Evolutionary conservation across 2,113 vertebrate genomes (phyloP).

Genomic region (Coryphaenoides rupestris): DNA sequence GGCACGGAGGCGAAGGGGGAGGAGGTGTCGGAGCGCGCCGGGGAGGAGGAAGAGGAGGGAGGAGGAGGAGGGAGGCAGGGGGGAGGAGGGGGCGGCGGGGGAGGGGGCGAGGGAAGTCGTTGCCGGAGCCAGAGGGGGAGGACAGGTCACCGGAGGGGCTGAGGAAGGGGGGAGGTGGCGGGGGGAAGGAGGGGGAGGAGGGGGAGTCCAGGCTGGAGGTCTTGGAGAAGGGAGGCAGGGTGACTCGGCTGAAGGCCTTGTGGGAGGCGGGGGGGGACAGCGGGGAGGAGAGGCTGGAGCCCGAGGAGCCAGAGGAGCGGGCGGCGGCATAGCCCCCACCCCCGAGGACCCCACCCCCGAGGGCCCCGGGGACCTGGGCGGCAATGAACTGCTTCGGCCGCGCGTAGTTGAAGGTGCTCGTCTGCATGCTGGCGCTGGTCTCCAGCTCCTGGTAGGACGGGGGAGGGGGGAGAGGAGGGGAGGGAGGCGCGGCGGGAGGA

Average conservation of each 20-base stretch:
- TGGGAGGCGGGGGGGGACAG: constrained; percentile 82
- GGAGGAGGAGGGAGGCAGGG: constrained; percentile 68
- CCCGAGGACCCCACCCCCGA: constrained; percentile 49
- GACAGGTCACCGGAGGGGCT: constrained; percentile 82
- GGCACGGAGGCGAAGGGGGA: constrained; percentile 66
- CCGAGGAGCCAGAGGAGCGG: constrained; percentile 86
- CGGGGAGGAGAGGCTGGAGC: constrained; percentile 86
- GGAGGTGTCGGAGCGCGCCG: constrained; percentile 58
- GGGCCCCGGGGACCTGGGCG: constrained; percentile 80
- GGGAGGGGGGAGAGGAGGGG: constrained; percentile 87
- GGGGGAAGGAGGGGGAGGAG: constrained; percentile 86
- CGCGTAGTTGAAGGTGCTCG: constrained; percentile 95
- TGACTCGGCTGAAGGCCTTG: constrained; percentile 76
- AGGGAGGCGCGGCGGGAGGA: constrained; percentile 77
- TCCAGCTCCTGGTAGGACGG: constrained; percentile 88
- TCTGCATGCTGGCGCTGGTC: constrained; percentile 85
- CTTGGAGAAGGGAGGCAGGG: constrained; percentile 73
- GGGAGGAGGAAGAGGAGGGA: constrained; percentile 42
- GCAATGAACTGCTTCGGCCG: constrained; percentile 98
- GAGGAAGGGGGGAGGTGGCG: constrained; percentile 87
- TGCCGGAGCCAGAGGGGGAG: constrained; percentile 64
- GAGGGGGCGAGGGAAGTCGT: constrained; percentile 70
- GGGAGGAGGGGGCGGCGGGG: constrained; percentile 65
- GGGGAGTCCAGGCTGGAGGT: constrained; percentile 78
- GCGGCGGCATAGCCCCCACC: constrained; percentile 75